Percentiles rank a stretch among this genome's conserved stretches.
Evolutionary conservation across 2,113 vertebrate species (phyloP).

Genomic region (Alligator sinensis): DNA sequence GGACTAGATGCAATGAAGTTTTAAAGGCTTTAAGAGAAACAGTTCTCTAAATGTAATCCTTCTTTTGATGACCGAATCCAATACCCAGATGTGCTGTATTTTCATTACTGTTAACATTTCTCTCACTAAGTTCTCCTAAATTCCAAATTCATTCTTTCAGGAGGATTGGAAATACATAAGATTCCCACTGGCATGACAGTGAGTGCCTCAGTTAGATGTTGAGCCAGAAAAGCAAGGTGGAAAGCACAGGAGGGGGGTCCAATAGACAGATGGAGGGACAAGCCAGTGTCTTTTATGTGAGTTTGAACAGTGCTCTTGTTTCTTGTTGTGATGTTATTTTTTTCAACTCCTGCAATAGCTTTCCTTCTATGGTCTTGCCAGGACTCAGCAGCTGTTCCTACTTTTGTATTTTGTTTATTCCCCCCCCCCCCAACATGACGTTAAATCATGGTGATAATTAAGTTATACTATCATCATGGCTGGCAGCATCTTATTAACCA

Average conservation of each 20-base stretch:
- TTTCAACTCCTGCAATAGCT: slow-evolving; percentile 17
- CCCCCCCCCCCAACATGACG: background rate
- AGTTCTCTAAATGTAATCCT: background rate
- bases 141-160: background rate
- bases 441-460: slow-evolving; percentile 51
- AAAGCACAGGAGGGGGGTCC: background rate
- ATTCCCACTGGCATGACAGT: background rate
- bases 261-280: background rate
- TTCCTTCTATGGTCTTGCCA: slow-evolving; percentile 17
- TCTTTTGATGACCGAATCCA: background rate
- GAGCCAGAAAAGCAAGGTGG: background rate
- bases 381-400: slow-evolving; percentile 14
- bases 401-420: slow-evolving; percentile 32
- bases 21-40: too few species aligned
- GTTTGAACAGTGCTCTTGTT: background rate
- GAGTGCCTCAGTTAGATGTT: background rate
- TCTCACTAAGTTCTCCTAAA: background rate
- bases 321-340: background rate
- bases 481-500: slow-evolving; percentile 32
- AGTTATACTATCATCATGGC: slow-evolving; percentile 9
- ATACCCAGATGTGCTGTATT: background rate
- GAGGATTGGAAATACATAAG: background rate
- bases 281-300: background rate
- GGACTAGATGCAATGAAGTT: too few species aligned
- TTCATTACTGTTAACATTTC: background rate